A percentile compares a stretch with the other conserved stretches of the same genome.
Conservation (phyloP, 2,113 vertebrate species). For the Piprites chloris region DNA sequence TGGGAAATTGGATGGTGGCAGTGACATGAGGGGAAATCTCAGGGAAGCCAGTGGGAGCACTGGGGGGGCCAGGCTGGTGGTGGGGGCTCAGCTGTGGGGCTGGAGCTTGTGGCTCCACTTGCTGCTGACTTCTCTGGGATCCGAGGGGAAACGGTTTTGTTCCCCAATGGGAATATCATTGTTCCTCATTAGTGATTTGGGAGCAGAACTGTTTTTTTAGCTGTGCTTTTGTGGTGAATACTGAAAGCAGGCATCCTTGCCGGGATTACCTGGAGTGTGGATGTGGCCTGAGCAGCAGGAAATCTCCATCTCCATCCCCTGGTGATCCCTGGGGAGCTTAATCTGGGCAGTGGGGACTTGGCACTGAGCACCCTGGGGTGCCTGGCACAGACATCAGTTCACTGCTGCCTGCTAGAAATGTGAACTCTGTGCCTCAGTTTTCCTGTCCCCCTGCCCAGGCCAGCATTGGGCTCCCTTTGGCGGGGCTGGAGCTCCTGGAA, state of each 20-base stretch:
- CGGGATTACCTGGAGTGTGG: not conserved
- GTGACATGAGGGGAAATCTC: not conserved
- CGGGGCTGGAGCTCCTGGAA: not conserved
- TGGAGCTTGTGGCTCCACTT: fast-evolving
- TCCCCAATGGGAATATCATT: not conserved
- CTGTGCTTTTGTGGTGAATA: not conserved
- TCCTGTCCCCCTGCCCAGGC: not conserved
- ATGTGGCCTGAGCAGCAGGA: not conserved
- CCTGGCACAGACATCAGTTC: fast-evolving
- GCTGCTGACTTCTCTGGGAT: not conserved
- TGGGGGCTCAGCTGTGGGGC: not conserved
- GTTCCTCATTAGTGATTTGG: not conserved
- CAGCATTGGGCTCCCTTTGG: not conserved
- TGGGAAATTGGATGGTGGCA: not conserved
- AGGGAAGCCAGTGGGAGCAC: fast-evolving
- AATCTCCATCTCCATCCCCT: not conserved
- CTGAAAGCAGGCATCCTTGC: fast-evolving
- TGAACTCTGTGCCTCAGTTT: not conserved
- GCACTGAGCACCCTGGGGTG: not conserved
- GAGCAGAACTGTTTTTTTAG: not conserved
- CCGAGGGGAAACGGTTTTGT: not conserved
- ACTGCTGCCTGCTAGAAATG: fast-evolving
- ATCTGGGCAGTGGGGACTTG: fast-evolving
- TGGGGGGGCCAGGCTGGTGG: fast-evolving
- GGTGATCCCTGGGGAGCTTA: not conserved